phyloP scores from a whole-genome alignment of 2,888 invertebrate species.

The Desoria tigrina region DNA sequence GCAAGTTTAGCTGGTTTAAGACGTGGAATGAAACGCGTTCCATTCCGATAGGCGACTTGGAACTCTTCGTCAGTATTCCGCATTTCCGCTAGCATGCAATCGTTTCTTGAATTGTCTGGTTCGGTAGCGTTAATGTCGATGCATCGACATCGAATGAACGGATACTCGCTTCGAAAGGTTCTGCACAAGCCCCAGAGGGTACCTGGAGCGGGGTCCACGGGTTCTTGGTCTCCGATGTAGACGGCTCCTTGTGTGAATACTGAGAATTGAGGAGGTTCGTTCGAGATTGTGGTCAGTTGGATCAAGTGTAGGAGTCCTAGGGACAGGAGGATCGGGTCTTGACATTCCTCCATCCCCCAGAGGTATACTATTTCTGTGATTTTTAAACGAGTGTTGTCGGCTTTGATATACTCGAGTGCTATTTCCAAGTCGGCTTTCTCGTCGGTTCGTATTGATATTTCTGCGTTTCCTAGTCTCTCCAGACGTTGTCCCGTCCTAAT shows the following conservation, averaged over 20 bases:
- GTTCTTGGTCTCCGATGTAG: background rate
- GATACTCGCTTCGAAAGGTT: conserved; percentile 1
- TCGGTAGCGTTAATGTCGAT: background rate
- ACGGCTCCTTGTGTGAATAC: background rate
- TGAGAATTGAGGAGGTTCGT: background rate
- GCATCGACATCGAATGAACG: background rate
- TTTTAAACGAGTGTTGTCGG: background rate
- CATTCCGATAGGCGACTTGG: background rate
- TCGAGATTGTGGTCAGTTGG: no score
- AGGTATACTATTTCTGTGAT: background rate
- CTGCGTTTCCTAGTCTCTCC: no score
- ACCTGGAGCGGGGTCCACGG: background rate
- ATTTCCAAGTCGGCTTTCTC: background rate
- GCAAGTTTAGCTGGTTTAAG: background rate
- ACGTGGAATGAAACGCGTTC: background rate
- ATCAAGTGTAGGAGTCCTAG: background rate
- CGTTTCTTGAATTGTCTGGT: background rate
- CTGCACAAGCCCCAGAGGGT: background rate
- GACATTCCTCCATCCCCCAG: background rate
- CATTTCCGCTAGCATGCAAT: background rate
- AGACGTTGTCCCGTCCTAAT: no score
- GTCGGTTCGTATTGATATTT: background rate
- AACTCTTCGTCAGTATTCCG: background rate
- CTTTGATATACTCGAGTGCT: background rate
- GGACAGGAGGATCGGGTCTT: background rate